A percentile compares a stretch with the other conserved stretches of the same genome.
phyloP scores from a whole-genome alignment of 2,113 vertebrate species.

The Sinocyclocheilus grahami region DNA sequence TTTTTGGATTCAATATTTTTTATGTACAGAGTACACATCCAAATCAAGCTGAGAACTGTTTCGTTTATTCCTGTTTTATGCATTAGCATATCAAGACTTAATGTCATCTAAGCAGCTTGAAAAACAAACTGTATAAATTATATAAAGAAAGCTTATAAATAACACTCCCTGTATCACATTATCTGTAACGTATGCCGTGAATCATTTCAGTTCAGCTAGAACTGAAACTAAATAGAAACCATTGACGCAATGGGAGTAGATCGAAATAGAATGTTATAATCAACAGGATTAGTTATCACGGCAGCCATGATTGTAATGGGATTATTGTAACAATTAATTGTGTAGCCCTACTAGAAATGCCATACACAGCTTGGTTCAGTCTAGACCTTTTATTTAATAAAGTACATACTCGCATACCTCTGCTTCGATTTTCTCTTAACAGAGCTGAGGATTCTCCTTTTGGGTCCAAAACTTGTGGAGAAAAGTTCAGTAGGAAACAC shows the following conservation, averaged over 20 bases:
- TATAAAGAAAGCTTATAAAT: neutral
- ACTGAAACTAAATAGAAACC: neutral
- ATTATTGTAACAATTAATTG: neutral
- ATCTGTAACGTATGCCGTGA: neutral
- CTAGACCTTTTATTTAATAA: neutral
- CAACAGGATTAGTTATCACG: neutral
- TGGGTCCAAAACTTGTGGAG: neutral
- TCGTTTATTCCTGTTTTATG: neutral
- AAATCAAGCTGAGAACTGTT: neutral
- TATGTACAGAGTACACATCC: neutral
- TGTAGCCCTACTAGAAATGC: neutral
- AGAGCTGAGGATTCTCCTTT: constrained; percentile 2
- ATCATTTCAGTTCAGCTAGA: neutral
- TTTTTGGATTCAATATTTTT: neutral
- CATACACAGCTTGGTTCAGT: neutral
- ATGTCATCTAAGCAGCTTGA: neutral
- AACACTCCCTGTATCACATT: neutral
- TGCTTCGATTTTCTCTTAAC: neutral
- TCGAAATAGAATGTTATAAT: neutral
- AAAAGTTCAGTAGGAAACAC: neutral
- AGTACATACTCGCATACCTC: neutral
- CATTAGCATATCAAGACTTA: neutral
- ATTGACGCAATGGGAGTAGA: neutral
- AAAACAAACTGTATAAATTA: neutral
- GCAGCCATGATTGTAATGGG: neutral